These are phyloP conservation scores for Graptemys geographica DNA, from an alignment of 2,797 vertebrate species.

Conservation along the genomic window DNA sequence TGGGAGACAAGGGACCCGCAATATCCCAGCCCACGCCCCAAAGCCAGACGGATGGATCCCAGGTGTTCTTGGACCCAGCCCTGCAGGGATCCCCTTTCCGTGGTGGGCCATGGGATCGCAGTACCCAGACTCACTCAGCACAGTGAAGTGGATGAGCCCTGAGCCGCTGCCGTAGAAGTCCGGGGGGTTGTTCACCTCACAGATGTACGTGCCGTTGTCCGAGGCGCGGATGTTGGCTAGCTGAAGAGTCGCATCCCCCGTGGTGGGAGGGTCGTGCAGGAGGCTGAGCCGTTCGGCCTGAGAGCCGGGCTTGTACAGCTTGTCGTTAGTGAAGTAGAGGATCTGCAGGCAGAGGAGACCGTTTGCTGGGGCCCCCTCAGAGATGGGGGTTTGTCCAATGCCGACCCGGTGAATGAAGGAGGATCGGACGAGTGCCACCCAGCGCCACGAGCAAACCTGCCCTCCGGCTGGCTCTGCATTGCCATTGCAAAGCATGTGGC, in stretches of 20 bases:
- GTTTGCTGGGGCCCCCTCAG: neutral
- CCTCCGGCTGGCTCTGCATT: neutral
- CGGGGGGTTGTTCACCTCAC: constrained; percentile 81
- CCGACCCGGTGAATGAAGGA: neutral
- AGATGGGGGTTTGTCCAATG: neutral
- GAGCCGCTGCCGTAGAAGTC: constrained; percentile 79
- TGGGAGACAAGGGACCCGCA: no score
- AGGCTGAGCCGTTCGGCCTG: constrained; percentile 74
- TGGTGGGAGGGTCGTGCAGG: constrained; percentile 75
- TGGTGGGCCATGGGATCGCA: neutral
- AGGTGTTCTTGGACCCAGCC: neutral
- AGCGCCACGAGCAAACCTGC: neutral
- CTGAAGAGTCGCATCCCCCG: constrained; percentile 77
- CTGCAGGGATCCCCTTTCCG: neutral
- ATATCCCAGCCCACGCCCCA: no score
- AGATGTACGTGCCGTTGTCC: constrained; percentile 81
- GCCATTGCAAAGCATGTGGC: neutral
- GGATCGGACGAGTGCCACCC: no score
- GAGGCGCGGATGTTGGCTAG: constrained; percentile 67
- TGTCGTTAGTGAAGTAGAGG: constrained; percentile 77
- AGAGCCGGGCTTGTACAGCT: constrained; percentile 75
- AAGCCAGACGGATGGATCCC: neutral
- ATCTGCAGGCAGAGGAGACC: constrained; percentile 67
- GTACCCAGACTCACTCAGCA: constrained; percentile 74
- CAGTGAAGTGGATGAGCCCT: constrained; percentile 79